Conservation (phyloP, 1,140 invertebrate species). For the Achatina immaculata region DNA sequence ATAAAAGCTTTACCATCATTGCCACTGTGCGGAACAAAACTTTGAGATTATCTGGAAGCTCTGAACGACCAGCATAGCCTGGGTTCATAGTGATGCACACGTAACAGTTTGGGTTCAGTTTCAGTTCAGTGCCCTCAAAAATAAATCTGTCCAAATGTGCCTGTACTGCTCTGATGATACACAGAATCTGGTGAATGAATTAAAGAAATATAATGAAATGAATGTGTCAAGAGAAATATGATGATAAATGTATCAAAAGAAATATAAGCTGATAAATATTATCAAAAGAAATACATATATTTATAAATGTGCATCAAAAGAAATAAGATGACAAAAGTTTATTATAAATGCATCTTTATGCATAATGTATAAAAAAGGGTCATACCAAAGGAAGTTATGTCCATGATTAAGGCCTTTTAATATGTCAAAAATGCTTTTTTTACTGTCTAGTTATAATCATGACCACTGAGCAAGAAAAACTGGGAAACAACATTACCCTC, state of each 20-base stretch:
- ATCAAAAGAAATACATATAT: no score
- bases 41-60: slow-evolving; percentile 72
- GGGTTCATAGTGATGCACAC: slow-evolving; percentile 73
- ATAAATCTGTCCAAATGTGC: slow-evolving; percentile 65
- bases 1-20: slow-evolving; percentile 33
- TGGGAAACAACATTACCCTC: no score
- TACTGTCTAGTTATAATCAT: no score
- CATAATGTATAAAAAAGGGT: no score
- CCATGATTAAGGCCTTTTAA: no score
- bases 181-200: slow-evolving; percentile 73
- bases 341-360: neutral
- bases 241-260: neutral
- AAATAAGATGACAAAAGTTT: no score
- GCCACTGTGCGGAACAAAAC: slow-evolving; percentile 49
- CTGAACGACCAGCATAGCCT: slow-evolving; percentile 71
- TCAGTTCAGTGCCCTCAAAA: slow-evolving; percentile 71
- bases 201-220: neutral
- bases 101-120: slow-evolving; percentile 70
- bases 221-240: neutral
- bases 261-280: neutral
- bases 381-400: no score
- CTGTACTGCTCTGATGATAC: slow-evolving; percentile 71
- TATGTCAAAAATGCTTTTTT: no score
- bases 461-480: no score
- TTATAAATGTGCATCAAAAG: no score